phyloP scores from a whole-genome alignment of 2,888 invertebrate species.

The Stegophylla sp. region DNA sequence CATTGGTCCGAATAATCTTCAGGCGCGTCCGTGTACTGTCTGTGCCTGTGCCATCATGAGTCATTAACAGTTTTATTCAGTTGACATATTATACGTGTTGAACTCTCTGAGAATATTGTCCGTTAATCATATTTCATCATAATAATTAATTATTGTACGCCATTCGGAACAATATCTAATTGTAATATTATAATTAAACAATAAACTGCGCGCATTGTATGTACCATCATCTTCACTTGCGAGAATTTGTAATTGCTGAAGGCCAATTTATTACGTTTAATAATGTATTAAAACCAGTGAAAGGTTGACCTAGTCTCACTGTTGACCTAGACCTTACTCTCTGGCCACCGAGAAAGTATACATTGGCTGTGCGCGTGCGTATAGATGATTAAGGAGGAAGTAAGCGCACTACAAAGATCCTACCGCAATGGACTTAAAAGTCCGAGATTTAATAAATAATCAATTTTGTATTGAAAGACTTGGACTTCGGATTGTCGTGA shows the following conservation, averaged over 20 bases:
- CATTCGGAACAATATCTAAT: background rate
- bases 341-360: conserved; percentile 50
- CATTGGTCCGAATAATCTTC: no score
- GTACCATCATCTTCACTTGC: background rate
- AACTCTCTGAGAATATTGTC: no score
- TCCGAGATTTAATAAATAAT: background rate
- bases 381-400: background rate
- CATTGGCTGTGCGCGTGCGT: background rate
- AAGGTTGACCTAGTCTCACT: conserved; percentile 44
- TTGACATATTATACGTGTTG: no score
- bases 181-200: background rate
- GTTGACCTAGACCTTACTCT: conserved; percentile 48
- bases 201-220: background rate
- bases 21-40: no score
- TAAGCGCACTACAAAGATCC: background rate
- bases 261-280: background rate
- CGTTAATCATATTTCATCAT: no score
- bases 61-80: no score
- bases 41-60: no score
- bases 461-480: background rate
- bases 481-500: background rate
- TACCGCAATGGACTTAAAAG: background rate
- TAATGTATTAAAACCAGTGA: conserved; percentile 38
- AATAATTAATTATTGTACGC: background rate
- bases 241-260: background rate